Evolutionary conservation across 2,113 vertebrate genomes (phyloP), one percentile per base, ranked within the genome.

Genomic region (Chaetura pelagica): DNA sequence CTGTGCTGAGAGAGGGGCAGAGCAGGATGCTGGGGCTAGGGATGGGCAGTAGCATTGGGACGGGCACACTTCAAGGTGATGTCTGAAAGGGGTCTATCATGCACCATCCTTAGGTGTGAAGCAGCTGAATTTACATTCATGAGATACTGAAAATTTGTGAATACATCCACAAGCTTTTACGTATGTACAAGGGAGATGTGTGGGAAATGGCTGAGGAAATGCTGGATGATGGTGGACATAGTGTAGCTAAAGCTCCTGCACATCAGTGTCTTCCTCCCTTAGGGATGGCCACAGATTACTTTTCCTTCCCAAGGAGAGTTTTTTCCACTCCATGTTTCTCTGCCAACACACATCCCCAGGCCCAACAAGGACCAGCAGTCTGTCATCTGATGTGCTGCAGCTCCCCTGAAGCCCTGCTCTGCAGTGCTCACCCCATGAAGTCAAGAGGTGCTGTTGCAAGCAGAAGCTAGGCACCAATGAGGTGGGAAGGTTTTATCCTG

Each of bases 391-490:
- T 51, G 42, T 61, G n/a, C 62, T 66, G n/a, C 55, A 52, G n/a
- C 18, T n/a, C 48, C 19, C 15, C 8, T 9, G 10, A 84, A 51
- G 27, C n/a, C 54, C 35, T 74, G 20, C 49, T 42, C 66, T 67
- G 84, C 32, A 51, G 21, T 0, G 2, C 34, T 68, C 0, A 1
- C 12, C 35, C 34, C 15, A 6, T 30, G n/a, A 68, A 78, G 29
- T 27, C 40, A 75, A 71, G 72, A 51, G 58, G 74, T 42, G 74
- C 66, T 61, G 29, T 15, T 79, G 30, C 38, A 63, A 46, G 40
- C 32, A 69, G 74, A 58, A 59, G 74, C 32, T 29, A 44, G 49
- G 42, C 71, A 46, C 40, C n/a, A 14, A 3, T 5, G 30, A 66
- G 30, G 23, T 68, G 38, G 51, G 55, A 82, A 81, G 46, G 22